Evolutionary conservation across 1,140 invertebrate species (phyloP), one percentile per base, ranked within the genome.

Genomic region (Eriosoma lanigerum): DNA sequence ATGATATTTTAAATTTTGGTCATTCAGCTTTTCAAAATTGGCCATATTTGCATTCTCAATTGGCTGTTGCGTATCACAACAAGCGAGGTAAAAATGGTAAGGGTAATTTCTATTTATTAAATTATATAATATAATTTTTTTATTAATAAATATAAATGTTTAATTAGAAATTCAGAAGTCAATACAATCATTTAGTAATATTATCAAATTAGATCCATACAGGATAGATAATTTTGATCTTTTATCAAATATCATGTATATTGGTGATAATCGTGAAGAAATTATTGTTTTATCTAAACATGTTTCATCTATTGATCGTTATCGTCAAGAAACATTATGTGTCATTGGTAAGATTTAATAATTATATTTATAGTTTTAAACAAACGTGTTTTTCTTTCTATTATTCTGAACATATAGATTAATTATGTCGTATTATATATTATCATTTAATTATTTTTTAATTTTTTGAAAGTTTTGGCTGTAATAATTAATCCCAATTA

Each of bases 241-340:
- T 0, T 98, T 95, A 85, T 98, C 96, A 21, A 98, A 99, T 88
- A 87, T 98, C 60, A 87, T 99, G 17, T 98, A 97, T 86, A 93
- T 98, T 6, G 95, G 95, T 87, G 96, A 97, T 85, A 90, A 96
- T 87, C 91, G 94, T 84, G 93, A 94, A 78, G 96, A 98, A 86
- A 87, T 99, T 81, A 94, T 96, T 10, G 90, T 95, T 86, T 88
- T 99, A 81, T 97, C 98, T 8, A 96, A 99, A 85, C 91, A 93
- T 84, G 94, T 95, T 54, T 94, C 94, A 56, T 92, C 94, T 84
- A 96, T 98, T 82, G 96, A 99, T 86, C 98, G 98, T 87, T 99
- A 98, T 85, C 89, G 95, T 84, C 93, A 96, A n/a, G 97, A 99
- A 88, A 99, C 97, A 1, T 98, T 97, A 86, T 98, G 96, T 88